Percentiles rank a stretch among this genome's conserved stretches.
These are phyloP conservation scores for Phengaris arion DNA, from an alignment of 2,888 invertebrate species.

Conservation along the genomic window DNA sequence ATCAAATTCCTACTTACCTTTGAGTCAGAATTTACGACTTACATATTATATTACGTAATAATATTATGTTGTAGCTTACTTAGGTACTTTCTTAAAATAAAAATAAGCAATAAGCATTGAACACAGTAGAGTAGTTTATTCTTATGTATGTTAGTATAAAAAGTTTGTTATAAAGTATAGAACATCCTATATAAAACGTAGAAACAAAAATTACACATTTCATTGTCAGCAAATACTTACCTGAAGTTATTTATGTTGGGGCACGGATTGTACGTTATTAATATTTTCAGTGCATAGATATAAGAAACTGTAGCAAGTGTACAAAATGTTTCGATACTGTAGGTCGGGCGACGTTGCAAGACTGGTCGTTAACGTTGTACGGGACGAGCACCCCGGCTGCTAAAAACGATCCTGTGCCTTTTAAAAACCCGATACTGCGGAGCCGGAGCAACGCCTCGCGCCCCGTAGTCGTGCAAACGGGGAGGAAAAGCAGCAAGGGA, in stretches of 20 bases:
- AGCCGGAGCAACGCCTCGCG: conserved; percentile 68
- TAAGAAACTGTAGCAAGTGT: neutral
- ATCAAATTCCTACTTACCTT: too few species aligned
- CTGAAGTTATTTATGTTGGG: neutral
- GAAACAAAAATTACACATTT: too few species aligned
- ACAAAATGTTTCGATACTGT: conserved; percentile 53
- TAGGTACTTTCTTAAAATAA: too few species aligned
- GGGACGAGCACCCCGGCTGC: conserved; percentile 86
- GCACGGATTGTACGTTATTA: neutral
- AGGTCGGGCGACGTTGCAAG: conserved; percentile 94
- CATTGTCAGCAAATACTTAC: too few species aligned
- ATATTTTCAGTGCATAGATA: neutral
- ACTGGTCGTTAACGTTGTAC: conserved; percentile 95
- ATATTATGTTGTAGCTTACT: too few species aligned
- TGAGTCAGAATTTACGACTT: too few species aligned
- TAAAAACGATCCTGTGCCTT: conserved; percentile 81
- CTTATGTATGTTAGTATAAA: too few species aligned
- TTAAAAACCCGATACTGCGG: conserved; percentile 67
- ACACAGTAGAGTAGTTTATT: too few species aligned
- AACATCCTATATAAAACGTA: too few species aligned
- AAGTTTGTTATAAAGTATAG: too few species aligned
- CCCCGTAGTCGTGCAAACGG: conserved; percentile 67
- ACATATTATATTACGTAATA: too few species aligned
- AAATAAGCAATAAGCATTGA: too few species aligned
- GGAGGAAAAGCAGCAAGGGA: conserved; percentile 65